These are phyloP conservation scores for Pinna nobilis DNA, from an alignment of 1,140 invertebrate species.

Conservation along the genomic window DNA sequence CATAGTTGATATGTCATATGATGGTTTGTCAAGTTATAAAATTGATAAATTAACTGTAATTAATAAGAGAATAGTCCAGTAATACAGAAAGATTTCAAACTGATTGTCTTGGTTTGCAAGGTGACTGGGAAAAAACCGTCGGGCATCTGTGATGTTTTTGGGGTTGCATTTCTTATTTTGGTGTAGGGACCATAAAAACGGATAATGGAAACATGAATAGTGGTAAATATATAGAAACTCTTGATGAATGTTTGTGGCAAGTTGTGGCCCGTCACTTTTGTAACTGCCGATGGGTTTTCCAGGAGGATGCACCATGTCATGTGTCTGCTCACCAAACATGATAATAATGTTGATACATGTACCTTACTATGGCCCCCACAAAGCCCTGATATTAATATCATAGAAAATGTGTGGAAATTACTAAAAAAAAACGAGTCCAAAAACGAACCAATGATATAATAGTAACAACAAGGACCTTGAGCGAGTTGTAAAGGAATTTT, in stretches of 20 bases:
- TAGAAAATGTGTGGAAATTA: slow-evolving; percentile 20
- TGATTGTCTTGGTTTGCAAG: slow-evolving; percentile 6
- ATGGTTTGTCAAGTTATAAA: too few relatives aligned
- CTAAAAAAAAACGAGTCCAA: slow-evolving; percentile 1
- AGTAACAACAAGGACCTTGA: neutral
- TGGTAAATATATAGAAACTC: neutral
- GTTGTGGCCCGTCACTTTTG: neutral
- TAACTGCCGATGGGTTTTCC: slow-evolving; percentile 13
- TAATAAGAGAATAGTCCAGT: too few relatives aligned
- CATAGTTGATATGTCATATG: too few relatives aligned
- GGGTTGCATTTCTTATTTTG: slow-evolving; percentile 2
- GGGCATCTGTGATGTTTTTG: neutral
- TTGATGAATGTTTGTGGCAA: neutral
- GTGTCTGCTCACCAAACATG: neutral
- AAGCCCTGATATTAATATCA: slow-evolving; percentile 12
- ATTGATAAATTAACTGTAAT: too few relatives aligned
- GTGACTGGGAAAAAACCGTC: neutral
- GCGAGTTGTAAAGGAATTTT: slow-evolving; percentile 13
- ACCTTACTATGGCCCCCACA: slow-evolving; percentile 25
- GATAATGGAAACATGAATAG: slow-evolving; percentile 4
- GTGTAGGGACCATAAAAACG: too few relatives aligned
- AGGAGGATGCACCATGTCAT: slow-evolving; percentile 28
- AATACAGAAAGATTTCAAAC: neutral
- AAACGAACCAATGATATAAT: slow-evolving; percentile 5
- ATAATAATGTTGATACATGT: neutral